Evolutionary conservation across 2,797 vertebrate species (phyloP).

Genomic region (Poliocrania exsul): DNA sequence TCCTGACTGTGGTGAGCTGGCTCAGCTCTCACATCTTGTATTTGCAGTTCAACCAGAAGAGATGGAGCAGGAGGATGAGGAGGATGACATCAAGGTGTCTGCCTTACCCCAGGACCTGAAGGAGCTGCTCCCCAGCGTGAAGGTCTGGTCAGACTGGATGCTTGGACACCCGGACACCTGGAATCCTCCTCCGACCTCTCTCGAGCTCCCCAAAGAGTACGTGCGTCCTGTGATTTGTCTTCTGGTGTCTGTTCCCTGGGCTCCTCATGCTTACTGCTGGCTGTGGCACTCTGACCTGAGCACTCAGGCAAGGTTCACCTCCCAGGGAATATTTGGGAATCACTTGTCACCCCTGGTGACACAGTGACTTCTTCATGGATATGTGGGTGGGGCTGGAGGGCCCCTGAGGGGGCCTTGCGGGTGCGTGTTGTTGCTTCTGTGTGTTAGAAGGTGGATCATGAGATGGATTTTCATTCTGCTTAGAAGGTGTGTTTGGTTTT

Average conservation of each 20-base stretch:
- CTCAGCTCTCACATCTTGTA: constrained; percentile 57
- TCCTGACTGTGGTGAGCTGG: constrained; percentile 6
- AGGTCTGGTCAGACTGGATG: constrained; percentile 99
- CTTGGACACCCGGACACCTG: constrained; percentile 94
- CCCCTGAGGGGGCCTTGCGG: neutral
- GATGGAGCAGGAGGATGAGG: constrained; percentile 69
- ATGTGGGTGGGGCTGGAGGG: neutral
- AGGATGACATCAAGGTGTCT: constrained; percentile 90
- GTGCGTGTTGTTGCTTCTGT: neutral
- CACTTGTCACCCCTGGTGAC: neutral
- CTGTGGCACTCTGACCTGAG: neutral
- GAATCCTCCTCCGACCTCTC: constrained; percentile 91
- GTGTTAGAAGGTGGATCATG: neutral
- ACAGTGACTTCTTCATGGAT: neutral
- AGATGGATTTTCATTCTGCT: neutral
- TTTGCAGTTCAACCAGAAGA: constrained; percentile 78
- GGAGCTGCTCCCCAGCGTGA: constrained; percentile 94
- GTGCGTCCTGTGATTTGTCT: constrained; percentile 43
- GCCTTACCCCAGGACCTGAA: constrained; percentile 87
- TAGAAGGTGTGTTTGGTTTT: neutral
- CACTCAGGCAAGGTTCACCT: neutral
- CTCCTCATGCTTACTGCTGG: neutral
- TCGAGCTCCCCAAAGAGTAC: constrained; percentile 81
- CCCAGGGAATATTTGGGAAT: neutral
- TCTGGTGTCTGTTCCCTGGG: neutral